Evolutionary conservation across 2,888 invertebrate genomes (phyloP), one percentile per base, ranked within the genome.

Genomic region (Ophioninae sp.): DNA sequence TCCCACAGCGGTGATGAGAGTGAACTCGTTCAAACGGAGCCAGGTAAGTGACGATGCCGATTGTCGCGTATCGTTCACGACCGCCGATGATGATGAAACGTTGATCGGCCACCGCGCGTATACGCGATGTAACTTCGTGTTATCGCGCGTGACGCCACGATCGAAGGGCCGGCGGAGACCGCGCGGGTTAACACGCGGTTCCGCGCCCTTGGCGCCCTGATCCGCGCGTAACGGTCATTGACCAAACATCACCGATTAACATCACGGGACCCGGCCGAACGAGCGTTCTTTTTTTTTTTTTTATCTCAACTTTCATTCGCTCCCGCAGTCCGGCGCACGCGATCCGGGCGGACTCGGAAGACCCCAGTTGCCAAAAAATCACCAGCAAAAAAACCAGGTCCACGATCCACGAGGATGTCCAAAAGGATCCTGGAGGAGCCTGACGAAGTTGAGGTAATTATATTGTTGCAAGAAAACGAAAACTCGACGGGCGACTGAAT

Each of bases 311-410:
- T 3, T 41, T 10, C 10, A 7, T 37, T 37, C 64, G 72, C 65
- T 79, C 44, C n/a, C 9, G 87, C 88, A 56, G 95, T 94, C 56
- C 93, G 95, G 72, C 94, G 94, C 59, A 95, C 95, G 22, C 94
- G 95, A 71, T 95, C 95, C 0, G 94, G 95, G 17, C 93, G 95
- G 86, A 88, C 93, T 3, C 91, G 94, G 6, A 91, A 91, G 58
- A 81, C 89, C 44, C 77, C 90, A 6, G 88, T 89, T 3, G 87
- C 87, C 0, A 92, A 90, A 82, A 92, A 91, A 81, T 87, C 92
- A 20, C 90, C 92, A 2, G 88, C 84, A 0, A 92, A 91, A 83
- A 92, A 92, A 73, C 82, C 89, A 30, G 71, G 88, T 6, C 88
- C 91, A 9, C 89, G 90, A 72, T 88, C 90, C 0, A 90, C 91